These are phyloP conservation scores for Paradoxurus hermaphroditus DNA, from an alignment of 2,113 vertebrate species.

Conservation along the genomic window DNA sequence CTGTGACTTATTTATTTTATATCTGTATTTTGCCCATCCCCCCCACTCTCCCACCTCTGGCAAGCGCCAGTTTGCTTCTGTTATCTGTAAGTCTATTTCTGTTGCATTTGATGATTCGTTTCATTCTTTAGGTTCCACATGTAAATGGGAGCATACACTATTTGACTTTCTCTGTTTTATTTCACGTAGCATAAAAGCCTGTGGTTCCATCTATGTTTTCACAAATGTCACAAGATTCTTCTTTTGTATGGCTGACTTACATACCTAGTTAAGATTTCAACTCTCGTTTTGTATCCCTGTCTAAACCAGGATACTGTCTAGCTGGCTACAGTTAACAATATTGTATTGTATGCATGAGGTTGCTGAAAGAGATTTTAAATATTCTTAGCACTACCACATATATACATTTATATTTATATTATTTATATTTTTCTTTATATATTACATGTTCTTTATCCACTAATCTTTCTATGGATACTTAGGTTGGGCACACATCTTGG, in stretches of 20 bases:
- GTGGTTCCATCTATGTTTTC: neutral
- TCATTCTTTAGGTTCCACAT: neutral
- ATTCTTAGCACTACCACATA: no score
- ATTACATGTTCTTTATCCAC: neutral
- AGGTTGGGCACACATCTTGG: neutral
- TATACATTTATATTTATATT: no score
- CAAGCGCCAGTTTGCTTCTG: neutral
- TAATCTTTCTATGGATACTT: neutral
- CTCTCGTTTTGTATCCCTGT: neutral
- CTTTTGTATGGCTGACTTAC: neutral
- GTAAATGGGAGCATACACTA: neutral
- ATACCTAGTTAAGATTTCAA: neutral
- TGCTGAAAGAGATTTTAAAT: no score
- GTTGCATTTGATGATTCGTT: neutral
- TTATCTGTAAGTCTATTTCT: neutral
- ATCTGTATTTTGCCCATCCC: neutral
- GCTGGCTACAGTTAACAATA: neutral
- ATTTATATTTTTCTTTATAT: neutral
- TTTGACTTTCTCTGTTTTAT: neutral
- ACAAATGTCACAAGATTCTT: neutral
- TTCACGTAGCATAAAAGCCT: neutral
- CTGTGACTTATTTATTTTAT: neutral
- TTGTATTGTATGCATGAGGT: neutral
- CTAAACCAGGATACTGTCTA: neutral
- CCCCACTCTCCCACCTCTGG: neutral